These are phyloP conservation scores for Conops quadrifasciatus DNA, from an alignment of 2,888 invertebrate genomes.

Conservation along the genomic window DNA sequence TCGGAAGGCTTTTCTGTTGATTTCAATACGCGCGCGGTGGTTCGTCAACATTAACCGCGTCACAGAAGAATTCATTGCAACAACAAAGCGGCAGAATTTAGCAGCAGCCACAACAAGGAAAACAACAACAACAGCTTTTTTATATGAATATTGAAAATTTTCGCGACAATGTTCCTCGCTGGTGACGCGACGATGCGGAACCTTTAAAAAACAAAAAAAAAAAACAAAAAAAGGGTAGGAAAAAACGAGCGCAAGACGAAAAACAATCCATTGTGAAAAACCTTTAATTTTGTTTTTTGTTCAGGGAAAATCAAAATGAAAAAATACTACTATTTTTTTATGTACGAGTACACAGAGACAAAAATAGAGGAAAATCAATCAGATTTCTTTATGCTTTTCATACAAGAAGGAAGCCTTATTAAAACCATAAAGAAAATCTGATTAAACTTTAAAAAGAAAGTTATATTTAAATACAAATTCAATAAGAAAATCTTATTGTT, in stretches of 20 bases:
- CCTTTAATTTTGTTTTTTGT: background rate
- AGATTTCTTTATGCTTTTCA: too few species aligned
- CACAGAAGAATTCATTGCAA: background rate
- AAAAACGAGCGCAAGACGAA: background rate
- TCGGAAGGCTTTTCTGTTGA: background rate
- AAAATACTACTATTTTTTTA: too few species aligned
- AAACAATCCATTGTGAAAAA: background rate
- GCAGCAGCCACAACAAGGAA: background rate
- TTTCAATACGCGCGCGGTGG: background rate
- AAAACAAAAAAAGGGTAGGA: background rate
- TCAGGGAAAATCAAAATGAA: background rate
- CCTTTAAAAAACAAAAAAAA: background rate
- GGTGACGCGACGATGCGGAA: conserved; percentile 11
- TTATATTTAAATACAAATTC: too few species aligned
- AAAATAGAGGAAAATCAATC: too few species aligned
- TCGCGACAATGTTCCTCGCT: conserved; percentile 17
- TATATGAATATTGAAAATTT: conserved; percentile 18
- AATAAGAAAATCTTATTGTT: too few species aligned
- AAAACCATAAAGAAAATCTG: too few species aligned
- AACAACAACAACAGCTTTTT: conserved; percentile 8
- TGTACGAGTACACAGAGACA: too few species aligned
- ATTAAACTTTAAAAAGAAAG: too few species aligned
- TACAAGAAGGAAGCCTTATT: too few species aligned
- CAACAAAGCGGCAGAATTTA: background rate
- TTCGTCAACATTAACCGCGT: background rate